Evolutionary conservation across 2,888 invertebrate species (phyloP).

Genomic region (Drosophila multiciliata): DNA sequence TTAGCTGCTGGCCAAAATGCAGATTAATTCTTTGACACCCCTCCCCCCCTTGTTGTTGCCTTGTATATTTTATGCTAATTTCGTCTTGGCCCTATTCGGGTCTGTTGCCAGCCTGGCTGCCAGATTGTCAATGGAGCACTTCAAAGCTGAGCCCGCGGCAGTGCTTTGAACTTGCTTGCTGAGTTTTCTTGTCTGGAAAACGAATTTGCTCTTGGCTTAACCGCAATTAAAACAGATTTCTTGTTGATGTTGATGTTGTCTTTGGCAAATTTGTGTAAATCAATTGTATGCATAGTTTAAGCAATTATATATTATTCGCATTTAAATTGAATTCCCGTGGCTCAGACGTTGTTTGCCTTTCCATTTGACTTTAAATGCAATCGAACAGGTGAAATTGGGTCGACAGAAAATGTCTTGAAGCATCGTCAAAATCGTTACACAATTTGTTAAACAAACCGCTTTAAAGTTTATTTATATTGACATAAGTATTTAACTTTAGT

Average conservation of each 20-base stretch:
- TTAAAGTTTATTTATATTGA: neutral
- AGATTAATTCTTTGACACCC: constrained; percentile 53
- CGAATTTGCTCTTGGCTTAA: constrained; percentile 63
- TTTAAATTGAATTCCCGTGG: constrained; percentile 62
- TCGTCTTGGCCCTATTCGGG: constrained; percentile 25
- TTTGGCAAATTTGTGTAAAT: constrained; percentile 76
- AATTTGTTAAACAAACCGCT: neutral
- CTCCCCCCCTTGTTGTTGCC: constrained; percentile 1
- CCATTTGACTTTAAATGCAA: neutral
- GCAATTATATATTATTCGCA: constrained; percentile 72
- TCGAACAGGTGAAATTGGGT: constrained; percentile 5
- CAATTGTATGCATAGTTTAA: constrained; percentile 71
- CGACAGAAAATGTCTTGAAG: neutral
- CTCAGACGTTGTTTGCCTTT: constrained; percentile 9
- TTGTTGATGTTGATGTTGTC: constrained; percentile 70
- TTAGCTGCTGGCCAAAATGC: constrained; percentile 38
- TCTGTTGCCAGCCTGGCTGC: constrained; percentile 16
- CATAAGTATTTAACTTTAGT: neutral
- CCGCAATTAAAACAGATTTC: constrained; percentile 78
- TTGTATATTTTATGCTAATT: constrained; percentile 64
- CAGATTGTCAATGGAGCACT: constrained; percentile 53
- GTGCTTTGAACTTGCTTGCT: constrained; percentile 74
- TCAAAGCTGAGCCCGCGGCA: constrained; percentile 69
- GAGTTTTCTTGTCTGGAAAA: constrained; percentile 41
- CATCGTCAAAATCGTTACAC: neutral